Base-by-base conservation (phyloP, 2,888 invertebrate genomes). In the Eupithecia centaureata region DNA sequence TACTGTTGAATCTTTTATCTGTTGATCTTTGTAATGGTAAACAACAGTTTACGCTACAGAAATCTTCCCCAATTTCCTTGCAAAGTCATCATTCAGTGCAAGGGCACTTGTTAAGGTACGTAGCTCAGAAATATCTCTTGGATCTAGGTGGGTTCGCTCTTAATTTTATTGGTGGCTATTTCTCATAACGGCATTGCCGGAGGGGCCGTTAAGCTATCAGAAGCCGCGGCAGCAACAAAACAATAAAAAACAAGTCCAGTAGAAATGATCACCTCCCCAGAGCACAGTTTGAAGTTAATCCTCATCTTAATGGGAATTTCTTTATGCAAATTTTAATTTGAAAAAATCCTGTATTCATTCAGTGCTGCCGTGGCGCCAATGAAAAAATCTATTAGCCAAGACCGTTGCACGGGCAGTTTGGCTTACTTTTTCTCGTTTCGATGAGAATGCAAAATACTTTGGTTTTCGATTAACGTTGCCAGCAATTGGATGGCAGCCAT, bases 251-350 rank as follows among this genome's bases (percentile, higher is more conserved):
- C 63, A 59, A 68, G 60, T 67, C 60, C 71, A 77, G 74, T 71
- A 76, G 74, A 79, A 77, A 81, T 79, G 76, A 78, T 77, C 76
- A 73, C 74, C 75, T 79, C 82, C 75, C 80, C 30, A 7, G 82
- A 78, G 84, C 72, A 73, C 77, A 80, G 80, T 86, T 82, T 78
- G 65, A 79, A 81, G 75, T 82, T 85, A 84, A 85, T 82, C 77
- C 79, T 78, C 82, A 70, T 84, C 83, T 82, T 83, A 86, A 86
- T 86, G 85, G 81, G 82, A 82, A 84, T 82, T 82, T 84, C 80
- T 86, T 85, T 83, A 84, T 82, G 81, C 80, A 83, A 85, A 86
- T 86, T 86, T 86, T 86, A 85, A 87, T 86, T 86, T 71, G 72
- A 78, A 83, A 83, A 83, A 84, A 79, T 79, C 74, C 68, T 73